Base-by-base conservation (phyloP, 2,797 vertebrate species). In the Peromyscus eremicus region DNA sequence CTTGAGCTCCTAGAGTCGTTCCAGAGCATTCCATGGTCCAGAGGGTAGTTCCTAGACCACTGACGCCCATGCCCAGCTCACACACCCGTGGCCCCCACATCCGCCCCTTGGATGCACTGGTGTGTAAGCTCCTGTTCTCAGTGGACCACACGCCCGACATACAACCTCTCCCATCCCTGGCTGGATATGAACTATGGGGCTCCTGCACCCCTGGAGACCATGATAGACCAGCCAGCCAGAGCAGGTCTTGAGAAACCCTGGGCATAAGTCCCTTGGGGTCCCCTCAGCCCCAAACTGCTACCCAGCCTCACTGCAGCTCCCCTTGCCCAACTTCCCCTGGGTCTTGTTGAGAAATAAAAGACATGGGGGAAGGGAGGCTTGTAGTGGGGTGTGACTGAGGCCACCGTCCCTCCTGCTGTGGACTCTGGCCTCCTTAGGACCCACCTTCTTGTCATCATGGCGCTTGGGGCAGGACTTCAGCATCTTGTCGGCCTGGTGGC, bases 261-360 rank as follows among this genome's bases (percentile, higher is more conserved):
- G 40, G 23, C 40, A 8, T 34, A 84, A 46, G 40, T 46, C 32
- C 64, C 40, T 46, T 84, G 82, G 43, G 62, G 17, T 66, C 6
- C 17, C 57, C 64, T 86, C 62, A n/a, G 64, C 62, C 32, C 37
- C 43, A 25, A 40, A 19, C 46, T 19, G 21, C 10, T 3, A 21
- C n/a, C 37, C 27, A 29, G 29, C 93, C 25, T 27, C 21, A 14
- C 19, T 34, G 29, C 6, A 2, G 7, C 1, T 6, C 29, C 7
- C 70, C 83, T 95, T 92, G 49, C 94, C 84, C 79, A 92, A 84
- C 89, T 92, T 95, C 94, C 96, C 77, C 14, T 64, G 27, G 40
- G 25, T 13, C 10, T 43, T 23, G 46, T 95, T 88, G 88, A 60
- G 94, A 91, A 66, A 93, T 0, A 0, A 12, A 3, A 6, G 1